Evolutionary conservation across 1,140 invertebrate genomes (phyloP).

Genomic region (Hormaphis cornu): DNA sequence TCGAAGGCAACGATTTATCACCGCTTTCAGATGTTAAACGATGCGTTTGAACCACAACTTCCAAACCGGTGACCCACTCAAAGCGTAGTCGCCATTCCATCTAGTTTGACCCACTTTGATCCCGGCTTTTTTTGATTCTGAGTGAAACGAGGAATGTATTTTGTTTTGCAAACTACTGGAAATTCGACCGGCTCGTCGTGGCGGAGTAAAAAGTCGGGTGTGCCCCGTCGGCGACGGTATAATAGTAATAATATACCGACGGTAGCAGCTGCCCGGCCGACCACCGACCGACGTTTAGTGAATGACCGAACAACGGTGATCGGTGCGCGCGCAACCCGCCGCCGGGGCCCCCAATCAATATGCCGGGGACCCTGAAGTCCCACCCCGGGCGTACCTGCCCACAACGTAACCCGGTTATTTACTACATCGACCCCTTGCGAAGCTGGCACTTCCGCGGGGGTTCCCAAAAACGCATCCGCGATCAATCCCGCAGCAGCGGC

Average conservation of each 20-base stretch:
- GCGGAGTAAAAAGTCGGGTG: neutral
- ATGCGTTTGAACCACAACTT: too few species aligned
- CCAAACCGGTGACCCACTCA: too few species aligned
- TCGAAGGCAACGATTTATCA: too few species aligned
- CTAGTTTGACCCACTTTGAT: too few species aligned
- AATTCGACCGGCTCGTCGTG: neutral
- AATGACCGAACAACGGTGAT: slow-evolving; percentile 24
- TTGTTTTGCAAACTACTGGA: neutral
- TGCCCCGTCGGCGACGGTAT: neutral
- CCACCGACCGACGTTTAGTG: slow-evolving; percentile 22
- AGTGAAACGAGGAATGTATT: neutral
- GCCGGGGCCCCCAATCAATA: slow-evolving; percentile 24
- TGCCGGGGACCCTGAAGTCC: slow-evolving; percentile 11
- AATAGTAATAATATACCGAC: too few species aligned
- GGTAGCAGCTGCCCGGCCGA: neutral
- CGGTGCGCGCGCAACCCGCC: slow-evolving; percentile 3
- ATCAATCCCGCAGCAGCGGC: neutral
- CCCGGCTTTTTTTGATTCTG: too few species aligned
- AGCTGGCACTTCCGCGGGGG: neutral
- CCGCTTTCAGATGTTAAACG: too few species aligned
- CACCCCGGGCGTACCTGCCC: slow-evolving; percentile 28
- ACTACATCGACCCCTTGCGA: slow-evolving; percentile 14
- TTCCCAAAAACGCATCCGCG: neutral
- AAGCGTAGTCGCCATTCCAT: too few species aligned
- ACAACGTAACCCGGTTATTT: slow-evolving; percentile 25